Evolutionary conservation across 2,113 vertebrate genomes (phyloP), one percentile per base, ranked within the genome.

Genomic region (Microcebus lehilahytsara): DNA sequence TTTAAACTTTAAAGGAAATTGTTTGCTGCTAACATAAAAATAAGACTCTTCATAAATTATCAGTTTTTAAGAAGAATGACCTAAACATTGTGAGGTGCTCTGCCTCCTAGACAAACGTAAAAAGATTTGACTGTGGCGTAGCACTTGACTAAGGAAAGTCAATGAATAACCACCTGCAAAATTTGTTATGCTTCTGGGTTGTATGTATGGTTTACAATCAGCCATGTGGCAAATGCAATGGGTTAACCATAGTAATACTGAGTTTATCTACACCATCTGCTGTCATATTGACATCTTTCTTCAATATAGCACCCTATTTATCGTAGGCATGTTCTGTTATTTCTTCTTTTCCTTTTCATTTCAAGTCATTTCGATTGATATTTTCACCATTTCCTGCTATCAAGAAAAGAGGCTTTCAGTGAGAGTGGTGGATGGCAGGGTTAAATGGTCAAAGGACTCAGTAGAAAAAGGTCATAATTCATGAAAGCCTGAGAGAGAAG

Each of bases 181-280:
- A 66, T n/a, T 89, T 89, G 40, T 40, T 85, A 34, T 67, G 53
- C 17, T 72, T 81, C 37, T 62, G 30, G 83, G 32, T 83, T 83
- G 11, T 88, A 12, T 25, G 23, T 69, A 14, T 79, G 27, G 23
- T 88, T 96, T 85, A 64, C 30, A 58, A 8, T 66, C 40, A 40
- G 30, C 60, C 87, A 92, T 58, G 86, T 91, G 87, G 49, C 79
- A 93, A 69, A 74, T 84, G 53, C 30, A 96, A 7, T 10, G 46
- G 34, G 62, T 60, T 66, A 69, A 78, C 62, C 40, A 6, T 74
- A 49, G 85, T 72, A 72, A 79, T 74, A n/a, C 42, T 62, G 83
- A 90, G 69, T 96, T 97, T 75, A 72, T 92, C 83, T 91, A 53
- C 0, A 42, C 79, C 91, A 96, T 92, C 69, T 95, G 87, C 58